A percentile compares a stretch with the other conserved stretches of the same genome.
phyloP scores from a whole-genome alignment of 64 coral and sea anemone genomes.

The Montipora foliosa region DNA sequence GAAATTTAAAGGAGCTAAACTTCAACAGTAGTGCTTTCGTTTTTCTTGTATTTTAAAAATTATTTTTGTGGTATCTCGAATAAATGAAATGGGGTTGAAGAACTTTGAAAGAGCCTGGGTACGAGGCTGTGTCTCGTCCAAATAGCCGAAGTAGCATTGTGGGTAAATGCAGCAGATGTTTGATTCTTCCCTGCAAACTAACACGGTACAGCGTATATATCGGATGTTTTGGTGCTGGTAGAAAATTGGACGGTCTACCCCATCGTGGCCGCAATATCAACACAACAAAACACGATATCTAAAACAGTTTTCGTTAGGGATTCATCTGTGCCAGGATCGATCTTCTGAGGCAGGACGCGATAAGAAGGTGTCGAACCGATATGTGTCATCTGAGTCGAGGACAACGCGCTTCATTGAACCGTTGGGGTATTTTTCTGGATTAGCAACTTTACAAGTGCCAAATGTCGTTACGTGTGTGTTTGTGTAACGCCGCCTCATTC shows the following conservation, averaged over 20 bases:
- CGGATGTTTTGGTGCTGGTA: neutral
- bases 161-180: slow-evolving; percentile 54
- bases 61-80: too few species aligned
- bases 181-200: neutral
- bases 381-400: slow-evolving; percentile 28
- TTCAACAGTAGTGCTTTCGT: too few species aligned
- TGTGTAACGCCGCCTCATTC: neutral
- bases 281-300: neutral
- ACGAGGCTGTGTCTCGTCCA: neutral
- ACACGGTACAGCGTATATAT: neutral
- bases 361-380: slow-evolving; percentile 5
- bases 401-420: slow-evolving; percentile 43
- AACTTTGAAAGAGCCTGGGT: neutral
- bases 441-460: neutral
- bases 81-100: too few species aligned
- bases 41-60: too few species aligned
- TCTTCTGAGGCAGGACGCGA: neutral
- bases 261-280: slow-evolving; percentile 9
- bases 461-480: neutral
- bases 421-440: slow-evolving; percentile 32
- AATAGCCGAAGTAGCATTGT: neutral
- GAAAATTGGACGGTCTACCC: neutral
- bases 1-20: too few species aligned
- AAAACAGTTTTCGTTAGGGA: neutral
- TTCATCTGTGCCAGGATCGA: neutral